These are phyloP conservation scores for Eudemis profundana DNA, from an alignment of 2,888 invertebrate species.

Conservation along the genomic window DNA sequence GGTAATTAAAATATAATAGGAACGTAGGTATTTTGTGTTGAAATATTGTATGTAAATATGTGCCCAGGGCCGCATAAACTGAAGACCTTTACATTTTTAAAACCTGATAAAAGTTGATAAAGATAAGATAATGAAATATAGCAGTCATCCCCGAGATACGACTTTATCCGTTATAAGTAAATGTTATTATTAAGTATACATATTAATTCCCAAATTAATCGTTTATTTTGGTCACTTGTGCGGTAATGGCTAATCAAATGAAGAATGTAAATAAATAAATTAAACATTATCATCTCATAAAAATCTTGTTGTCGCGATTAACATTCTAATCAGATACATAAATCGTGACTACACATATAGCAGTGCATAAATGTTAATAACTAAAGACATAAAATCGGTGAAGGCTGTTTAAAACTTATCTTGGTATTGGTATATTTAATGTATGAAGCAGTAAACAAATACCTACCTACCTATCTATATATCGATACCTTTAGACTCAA, in stretches of 20 bases:
- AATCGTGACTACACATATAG: constrained; percentile 59
- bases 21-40: not conserved
- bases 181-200: too few relatives aligned
- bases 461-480: too few relatives aligned
- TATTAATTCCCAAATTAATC: too few relatives aligned
- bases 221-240: constrained; percentile 13
- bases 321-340: constrained; percentile 55
- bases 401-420: constrained; percentile 52
- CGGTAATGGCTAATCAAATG: constrained; percentile 5
- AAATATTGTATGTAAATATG: not conserved
- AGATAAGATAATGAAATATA: constrained; percentile 17
- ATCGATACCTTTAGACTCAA: too few relatives aligned
- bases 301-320: constrained; percentile 30
- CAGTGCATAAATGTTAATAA: constrained; percentile 55
- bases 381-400: constrained; percentile 55
- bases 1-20: not conserved
- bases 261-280: constrained; percentile 38
- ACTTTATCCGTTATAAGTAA: constrained; percentile 5
- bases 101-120: constrained; percentile 2
- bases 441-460: constrained; percentile 17
- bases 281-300: constrained; percentile 33
- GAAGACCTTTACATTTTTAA: too few relatives aligned
- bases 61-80: too few relatives aligned
- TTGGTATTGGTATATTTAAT: constrained; percentile 15
- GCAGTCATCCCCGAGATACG: not conserved